These are phyloP conservation scores for Ammodytes marinus DNA, from an alignment of 2,113 vertebrate species.

Conservation along the genomic window DNA sequence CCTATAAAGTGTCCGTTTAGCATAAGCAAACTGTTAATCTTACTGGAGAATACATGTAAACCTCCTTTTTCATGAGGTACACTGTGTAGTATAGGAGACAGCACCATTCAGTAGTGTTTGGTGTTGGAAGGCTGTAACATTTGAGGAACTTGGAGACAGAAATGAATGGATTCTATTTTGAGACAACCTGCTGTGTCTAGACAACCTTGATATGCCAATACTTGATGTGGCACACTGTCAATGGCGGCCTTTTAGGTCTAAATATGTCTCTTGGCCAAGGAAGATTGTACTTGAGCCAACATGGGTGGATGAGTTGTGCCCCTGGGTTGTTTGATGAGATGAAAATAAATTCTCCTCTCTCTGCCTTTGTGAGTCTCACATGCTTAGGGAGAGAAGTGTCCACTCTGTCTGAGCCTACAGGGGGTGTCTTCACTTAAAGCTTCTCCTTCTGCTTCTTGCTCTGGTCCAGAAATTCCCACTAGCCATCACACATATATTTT, in stretches of 20 bases:
- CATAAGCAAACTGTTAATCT: not conserved
- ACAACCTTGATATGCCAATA: slow-evolving; percentile 58
- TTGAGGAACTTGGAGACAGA: slow-evolving; percentile 50
- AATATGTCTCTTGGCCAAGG: slow-evolving; percentile 26
- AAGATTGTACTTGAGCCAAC: slow-evolving; percentile 26
- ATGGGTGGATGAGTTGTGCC: slow-evolving; percentile 20
- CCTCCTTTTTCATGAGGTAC: slow-evolving; percentile 1
- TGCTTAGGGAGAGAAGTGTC: slow-evolving; percentile 6
- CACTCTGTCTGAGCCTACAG: slow-evolving; percentile 6
- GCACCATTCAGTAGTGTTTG: slow-evolving; percentile 9
- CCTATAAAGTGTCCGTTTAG: not conserved
- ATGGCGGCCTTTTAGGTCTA: slow-evolving; percentile 4
- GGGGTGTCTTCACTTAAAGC: slow-evolving; percentile 14
- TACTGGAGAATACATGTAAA: not conserved
- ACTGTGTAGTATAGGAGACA: not conserved
- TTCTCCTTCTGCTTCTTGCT: slow-evolving; percentile 12
- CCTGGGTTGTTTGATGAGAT: slow-evolving; percentile 33
- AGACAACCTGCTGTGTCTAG: slow-evolving; percentile 58
- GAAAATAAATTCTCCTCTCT: slow-evolving; percentile 30
- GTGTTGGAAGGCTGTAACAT: slow-evolving; percentile 18
- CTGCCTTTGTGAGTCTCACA: slow-evolving; percentile 5
- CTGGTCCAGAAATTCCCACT: slow-evolving; percentile 8
- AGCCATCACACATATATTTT: slow-evolving; percentile 14
- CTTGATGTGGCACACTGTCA: slow-evolving; percentile 46
- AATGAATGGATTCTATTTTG: slow-evolving; percentile 66